Conservation (phyloP, 2,888 invertebrate species). For the Congeria kusceri region DNA sequence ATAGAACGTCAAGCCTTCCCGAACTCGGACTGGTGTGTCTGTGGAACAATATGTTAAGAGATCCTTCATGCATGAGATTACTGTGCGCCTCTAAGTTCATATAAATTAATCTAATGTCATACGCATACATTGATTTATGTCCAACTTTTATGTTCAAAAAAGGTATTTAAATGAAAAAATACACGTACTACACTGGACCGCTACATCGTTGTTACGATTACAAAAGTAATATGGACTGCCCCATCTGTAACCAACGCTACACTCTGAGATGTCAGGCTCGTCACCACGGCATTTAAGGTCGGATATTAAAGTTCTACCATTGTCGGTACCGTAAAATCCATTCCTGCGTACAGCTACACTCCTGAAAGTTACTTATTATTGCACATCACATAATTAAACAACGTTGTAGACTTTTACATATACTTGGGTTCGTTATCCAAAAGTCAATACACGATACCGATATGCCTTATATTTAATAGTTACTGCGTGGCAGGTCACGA, state of each 20-base stretch:
- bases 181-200: conserved; percentile 34
- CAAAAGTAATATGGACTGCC: conserved; percentile 28
- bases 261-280: conserved; percentile 43
- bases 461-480: no score
- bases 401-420: no score
- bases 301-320: conserved; percentile 21
- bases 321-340: conserved; percentile 21
- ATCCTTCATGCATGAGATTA: neutral
- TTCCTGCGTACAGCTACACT: neutral
- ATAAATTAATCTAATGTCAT: no score
- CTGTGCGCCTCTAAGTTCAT: no score
- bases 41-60: neutral
- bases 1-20: conserved; percentile 29
- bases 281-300: conserved; percentile 21
- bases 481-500: no score
- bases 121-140: no score
- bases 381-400: neutral
- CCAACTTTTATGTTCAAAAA: neutral
- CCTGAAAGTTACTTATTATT: conserved; percentile 11
- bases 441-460: no score
- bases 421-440: no score
- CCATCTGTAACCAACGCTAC: conserved; percentile 25
- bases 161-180: neutral
- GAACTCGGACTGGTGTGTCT: conserved; percentile 37
- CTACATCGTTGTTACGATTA: conserved; percentile 20